Percentiles rank a stretch among this genome's conserved stretches.
Conservation (phyloP, 2,113 vertebrate species). For the Hippocampus mohnikei region DNA sequence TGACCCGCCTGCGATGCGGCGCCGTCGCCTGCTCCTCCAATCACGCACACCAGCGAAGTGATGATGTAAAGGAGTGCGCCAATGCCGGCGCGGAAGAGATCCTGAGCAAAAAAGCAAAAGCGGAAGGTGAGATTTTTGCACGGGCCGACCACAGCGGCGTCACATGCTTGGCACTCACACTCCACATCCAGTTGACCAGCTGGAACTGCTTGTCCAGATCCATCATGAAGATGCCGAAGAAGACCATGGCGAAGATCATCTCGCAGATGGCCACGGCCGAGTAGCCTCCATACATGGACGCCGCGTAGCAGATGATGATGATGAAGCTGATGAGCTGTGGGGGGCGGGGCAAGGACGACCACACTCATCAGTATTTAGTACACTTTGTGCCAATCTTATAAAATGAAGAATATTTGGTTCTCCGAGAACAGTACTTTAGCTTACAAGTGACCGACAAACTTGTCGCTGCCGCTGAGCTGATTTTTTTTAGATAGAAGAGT, state of each 20-base stretch:
- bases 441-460: too few species aligned
- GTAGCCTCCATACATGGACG: slow-evolving; percentile 50
- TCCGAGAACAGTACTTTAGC: too few species aligned
- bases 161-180: slow-evolving; percentile 53
- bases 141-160: too few species aligned
- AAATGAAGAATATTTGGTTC: not conserved
- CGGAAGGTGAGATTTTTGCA: not conserved
- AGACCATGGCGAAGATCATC: slow-evolving; percentile 64
- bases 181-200: slow-evolving; percentile 73
- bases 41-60: slow-evolving; percentile 67
- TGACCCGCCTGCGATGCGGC: slow-evolving; percentile 72
- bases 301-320: slow-evolving; percentile 71
- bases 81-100: slow-evolving; percentile 64
- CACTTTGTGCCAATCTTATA: not conserved
- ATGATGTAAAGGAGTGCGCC: slow-evolving; percentile 67
- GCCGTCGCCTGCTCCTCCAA: slow-evolving; percentile 53
- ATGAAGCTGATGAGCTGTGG: slow-evolving; percentile 64
- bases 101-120: slow-evolving; percentile 48
- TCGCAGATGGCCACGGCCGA: slow-evolving; percentile 63
- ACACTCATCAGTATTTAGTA: not conserved
- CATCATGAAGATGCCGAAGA: slow-evolving; percentile 73
- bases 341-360: too few species aligned
- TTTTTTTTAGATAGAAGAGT: too few species aligned
- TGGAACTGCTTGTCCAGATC: slow-evolving; percentile 70
- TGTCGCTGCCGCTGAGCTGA: too few species aligned